A percentile compares a stretch with the other conserved stretches of the same genome.
These are phyloP conservation scores for Nettapus auritus DNA, from an alignment of 2,113 vertebrate species.

Conservation along the genomic window DNA sequence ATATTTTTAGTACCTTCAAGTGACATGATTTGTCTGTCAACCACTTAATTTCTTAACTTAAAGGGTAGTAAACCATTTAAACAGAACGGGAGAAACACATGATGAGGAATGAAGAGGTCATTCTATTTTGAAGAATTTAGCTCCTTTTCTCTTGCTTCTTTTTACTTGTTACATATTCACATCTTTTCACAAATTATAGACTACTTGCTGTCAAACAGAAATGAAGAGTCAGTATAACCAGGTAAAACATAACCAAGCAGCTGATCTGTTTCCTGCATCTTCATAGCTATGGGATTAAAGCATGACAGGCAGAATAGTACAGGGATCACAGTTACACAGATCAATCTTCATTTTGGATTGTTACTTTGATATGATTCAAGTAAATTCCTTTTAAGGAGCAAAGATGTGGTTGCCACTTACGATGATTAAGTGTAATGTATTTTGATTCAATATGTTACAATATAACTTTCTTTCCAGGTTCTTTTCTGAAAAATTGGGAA, in stretches of 20 bases:
- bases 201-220: neutral
- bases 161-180: neutral
- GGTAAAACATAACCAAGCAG: constrained; percentile 10
- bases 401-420: constrained; percentile 23
- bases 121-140: constrained; percentile 35
- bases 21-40: neutral
- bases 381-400: constrained; percentile 49
- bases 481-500: neutral
- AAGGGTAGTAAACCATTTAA: constrained; percentile 34
- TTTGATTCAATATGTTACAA: constrained; percentile 26
- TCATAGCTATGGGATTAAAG: constrained; percentile 19
- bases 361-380: constrained; percentile 41
- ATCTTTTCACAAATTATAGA: neutral
- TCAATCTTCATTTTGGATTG: constrained; percentile 57
- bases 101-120: constrained; percentile 9
- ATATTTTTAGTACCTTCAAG: constrained; percentile 25
- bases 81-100: neutral
- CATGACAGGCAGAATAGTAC: constrained; percentile 15
- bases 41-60: constrained; percentile 35
- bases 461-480: constrained; percentile 6
- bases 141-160: neutral
- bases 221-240: neutral
- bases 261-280: constrained; percentile 20
- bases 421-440: constrained; percentile 40
- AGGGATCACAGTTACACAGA: neutral